Base-by-base conservation (phyloP, 1,140 invertebrate species). In the Heliothis subflexa region DNA sequence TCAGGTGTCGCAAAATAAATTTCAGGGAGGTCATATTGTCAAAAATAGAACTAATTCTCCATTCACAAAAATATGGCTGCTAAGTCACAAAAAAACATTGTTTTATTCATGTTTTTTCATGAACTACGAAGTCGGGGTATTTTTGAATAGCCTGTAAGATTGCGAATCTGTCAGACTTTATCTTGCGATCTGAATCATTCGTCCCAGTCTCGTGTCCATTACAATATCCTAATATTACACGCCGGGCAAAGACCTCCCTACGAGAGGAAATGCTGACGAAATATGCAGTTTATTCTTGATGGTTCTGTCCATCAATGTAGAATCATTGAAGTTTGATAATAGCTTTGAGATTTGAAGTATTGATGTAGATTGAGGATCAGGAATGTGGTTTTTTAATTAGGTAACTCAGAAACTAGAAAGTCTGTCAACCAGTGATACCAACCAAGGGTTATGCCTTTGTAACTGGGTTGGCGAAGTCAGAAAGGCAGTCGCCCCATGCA, bases 221-320 rank as follows among this genome's bases (percentile, higher is more conserved):
- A 12, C 16, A 68, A 68, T 68, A 25, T 14, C 45, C 16, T 0
- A 68, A 68, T 68, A n/a, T 68, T 68, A 68, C 18, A 4, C 1
- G 1, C 2, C 16, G 11, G 64, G 16, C 64, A 68, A 68, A 68
- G 64, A 68, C 64, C 64, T 68, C 47, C 18, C 16, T 25, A 12
- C 1, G 5, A 11, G 47, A 28, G 18, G 33, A 49, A 25, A 40
- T 50, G 10, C 64, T 18, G 47, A 21, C 12, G 14, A n/a, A 25
- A 2, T 28, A n/a, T 68, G 14, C 11, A 9, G 18, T 64, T 5
- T 49, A 25, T 68, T 14, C 12, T 11, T 18, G 18, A 57, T 68
- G 64, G 64, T 68, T 68, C 64, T 13, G 64, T 68, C 5, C 11
- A 13, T 18, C 4, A 13, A 3, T 66, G 7, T 66, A 49, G 2